Base-by-base conservation (phyloP, 2,113 vertebrate genomes). In the Neogale vison region DNA sequence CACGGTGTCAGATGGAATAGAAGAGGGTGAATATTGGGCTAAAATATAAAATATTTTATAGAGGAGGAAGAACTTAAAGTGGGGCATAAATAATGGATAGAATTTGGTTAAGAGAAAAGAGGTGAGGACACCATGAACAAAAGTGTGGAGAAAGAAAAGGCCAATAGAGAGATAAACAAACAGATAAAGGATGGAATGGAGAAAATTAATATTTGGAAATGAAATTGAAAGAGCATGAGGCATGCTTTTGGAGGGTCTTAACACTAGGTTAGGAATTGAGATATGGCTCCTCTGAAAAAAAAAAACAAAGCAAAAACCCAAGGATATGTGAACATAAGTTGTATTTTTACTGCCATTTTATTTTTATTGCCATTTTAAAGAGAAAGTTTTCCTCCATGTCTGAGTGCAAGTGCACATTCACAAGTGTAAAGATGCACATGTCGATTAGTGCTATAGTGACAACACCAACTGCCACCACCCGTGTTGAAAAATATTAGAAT, bases 11-110 rank as follows among this genome's bases (percentile, higher is more conserved):
- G 61, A 76, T 89, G 31, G 17, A 91, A 80, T 7, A 79, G 39
- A 39, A 52, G 23, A 91, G 17, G 5, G 11, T 67, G 23, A 88
- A 74, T 91, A 95, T 45, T 93, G 39, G 26, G 24, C 55, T 95
- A 80, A 88, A 85, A 55, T 42, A 77, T 42, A n/a, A n/a, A n/a
- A n/a, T n/a, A 87, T 91, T 91, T 93, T 87, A 34, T 57, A 88
- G 24, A 83, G 26, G 26, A 89, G 36, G 26, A 45, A 79, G n/a
- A 74, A 80, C 84, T 96, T 90, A 81, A 90, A 63, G 31, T 65
- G 45, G n/a, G 34, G 9, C 20, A 34, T 85, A 84, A 77, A 79
- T 57, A 88, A 91, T 83, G 36, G 45, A 87, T 69, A 96, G 74
- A 88, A 96, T 88, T 88, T 91, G 2, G 55, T 76, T 55, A 69